Conservation (phyloP, 1,140 invertebrate genomes). For the Drosophila mauritiana region DNA sequence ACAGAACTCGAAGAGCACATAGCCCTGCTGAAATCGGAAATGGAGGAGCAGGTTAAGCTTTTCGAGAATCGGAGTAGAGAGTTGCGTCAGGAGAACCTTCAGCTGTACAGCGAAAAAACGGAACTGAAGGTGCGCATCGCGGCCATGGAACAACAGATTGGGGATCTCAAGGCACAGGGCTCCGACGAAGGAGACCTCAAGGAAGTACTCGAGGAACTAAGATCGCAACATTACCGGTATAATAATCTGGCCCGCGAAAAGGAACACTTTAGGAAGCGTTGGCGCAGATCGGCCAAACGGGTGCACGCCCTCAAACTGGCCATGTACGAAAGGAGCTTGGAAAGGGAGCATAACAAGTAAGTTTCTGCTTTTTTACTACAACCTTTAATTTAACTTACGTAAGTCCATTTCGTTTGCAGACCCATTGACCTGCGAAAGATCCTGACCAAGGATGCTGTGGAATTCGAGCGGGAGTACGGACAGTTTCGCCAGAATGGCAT, state of each 20-base stretch:
- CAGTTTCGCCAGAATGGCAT: conserved; percentile 7
- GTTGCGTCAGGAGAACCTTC: conserved; percentile 53
- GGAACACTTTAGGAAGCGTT: conserved; percentile 70
- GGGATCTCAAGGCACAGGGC: conserved; percentile 7
- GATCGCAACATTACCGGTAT: conserved; percentile 48
- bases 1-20: conserved; percentile 57
- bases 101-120: conserved; percentile 43
- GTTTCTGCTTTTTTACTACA: not conserved
- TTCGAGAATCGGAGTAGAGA: conserved; percentile 47
- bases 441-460: conserved; percentile 46
- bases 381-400: no score
- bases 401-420: conserved; percentile 1
- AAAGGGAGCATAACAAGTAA: conserved; percentile 17
- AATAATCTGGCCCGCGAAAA: conserved; percentile 48
- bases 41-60: conserved; percentile 41
- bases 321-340: conserved; percentile 40
- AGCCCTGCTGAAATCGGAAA: conserved; percentile 30
- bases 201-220: conserved; percentile 53
- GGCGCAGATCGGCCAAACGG: conserved; percentile 39
- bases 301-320: conserved; percentile 57
- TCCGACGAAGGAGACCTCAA: conserved; percentile 30
- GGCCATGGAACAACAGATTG: conserved; percentile 57
- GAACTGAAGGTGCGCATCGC: conserved; percentile 47
- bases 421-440: conserved; percentile 44
- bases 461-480: conserved; percentile 63